Conservation (phyloP, 1,140 invertebrate genomes). For the Macrobrachium rosenbergii region DNA sequence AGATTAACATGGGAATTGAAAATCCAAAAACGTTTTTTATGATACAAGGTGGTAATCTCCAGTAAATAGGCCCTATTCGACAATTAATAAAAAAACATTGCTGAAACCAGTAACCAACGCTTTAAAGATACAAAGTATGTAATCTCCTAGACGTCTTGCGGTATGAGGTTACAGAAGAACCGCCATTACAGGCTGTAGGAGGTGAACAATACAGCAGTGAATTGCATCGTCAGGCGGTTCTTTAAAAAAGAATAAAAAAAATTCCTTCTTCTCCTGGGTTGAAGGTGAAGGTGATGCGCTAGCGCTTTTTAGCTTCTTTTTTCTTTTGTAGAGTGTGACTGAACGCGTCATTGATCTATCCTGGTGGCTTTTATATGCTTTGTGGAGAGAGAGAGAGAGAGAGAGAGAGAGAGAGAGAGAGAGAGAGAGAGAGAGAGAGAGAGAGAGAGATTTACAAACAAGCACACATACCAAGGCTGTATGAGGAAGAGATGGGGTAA, state of each 20-base stretch:
- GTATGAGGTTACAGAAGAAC: background rate
- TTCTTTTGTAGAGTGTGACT: background rate
- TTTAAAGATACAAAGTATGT: no score
- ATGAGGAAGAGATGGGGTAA: background rate
- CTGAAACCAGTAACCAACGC: no score
- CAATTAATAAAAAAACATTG: no score
- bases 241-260: background rate
- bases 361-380: background rate
- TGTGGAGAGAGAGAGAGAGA: constrained; percentile 8
- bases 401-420: constrained; percentile 31
- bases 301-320: background rate
- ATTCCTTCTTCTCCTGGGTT: background rate
- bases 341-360: background rate
- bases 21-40: no score
- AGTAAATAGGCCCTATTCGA: no score
- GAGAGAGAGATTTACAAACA: background rate
- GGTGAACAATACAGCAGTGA: background rate
- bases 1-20: no score
- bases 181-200: background rate
- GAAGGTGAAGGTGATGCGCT: background rate
- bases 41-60: no score
- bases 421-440: constrained; percentile 33
- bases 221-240: background rate
- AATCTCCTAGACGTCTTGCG: no score
- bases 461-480: background rate